Percentiles rank a stretch among this genome's conserved stretches.
phyloP scores from a whole-genome alignment of 1,140 invertebrate genomes.

The Akabosia matsudoensis region DNA sequence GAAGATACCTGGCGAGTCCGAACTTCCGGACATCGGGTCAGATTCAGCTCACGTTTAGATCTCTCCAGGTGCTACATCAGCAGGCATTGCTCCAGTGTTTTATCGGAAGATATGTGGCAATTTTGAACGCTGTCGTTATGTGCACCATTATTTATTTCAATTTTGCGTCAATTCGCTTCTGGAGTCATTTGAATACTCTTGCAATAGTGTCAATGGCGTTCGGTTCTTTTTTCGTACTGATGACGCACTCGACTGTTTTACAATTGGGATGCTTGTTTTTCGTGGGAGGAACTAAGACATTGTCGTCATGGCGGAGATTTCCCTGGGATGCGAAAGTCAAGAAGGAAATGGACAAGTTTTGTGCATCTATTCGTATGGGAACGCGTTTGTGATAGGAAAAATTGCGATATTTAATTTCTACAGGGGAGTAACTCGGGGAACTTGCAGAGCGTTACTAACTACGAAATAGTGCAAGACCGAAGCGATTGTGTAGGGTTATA shows the following conservation, averaged over 20 bases:
- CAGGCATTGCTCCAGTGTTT: too few relatives aligned
- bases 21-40: too few relatives aligned
- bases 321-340: background rate
- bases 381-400: background rate
- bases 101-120: too few relatives aligned
- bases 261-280: background rate
- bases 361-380: background rate
- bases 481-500: too few relatives aligned
- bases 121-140: too few relatives aligned
- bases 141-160: too few relatives aligned
- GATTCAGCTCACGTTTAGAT: too few relatives aligned
- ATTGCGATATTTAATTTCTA: background rate
- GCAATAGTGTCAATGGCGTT: background rate
- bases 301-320: background rate
- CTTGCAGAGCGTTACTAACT: background rate
- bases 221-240: background rate
- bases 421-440: background rate
- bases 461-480: too few relatives aligned
- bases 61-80: too few relatives aligned
- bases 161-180: background rate
- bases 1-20: too few relatives aligned
- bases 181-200: background rate
- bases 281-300: background rate
- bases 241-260: background rate
- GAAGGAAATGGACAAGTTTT: background rate